Evolutionary conservation across 1,140 invertebrate species (phyloP).

Genomic region (Drosophila rufa): DNA sequence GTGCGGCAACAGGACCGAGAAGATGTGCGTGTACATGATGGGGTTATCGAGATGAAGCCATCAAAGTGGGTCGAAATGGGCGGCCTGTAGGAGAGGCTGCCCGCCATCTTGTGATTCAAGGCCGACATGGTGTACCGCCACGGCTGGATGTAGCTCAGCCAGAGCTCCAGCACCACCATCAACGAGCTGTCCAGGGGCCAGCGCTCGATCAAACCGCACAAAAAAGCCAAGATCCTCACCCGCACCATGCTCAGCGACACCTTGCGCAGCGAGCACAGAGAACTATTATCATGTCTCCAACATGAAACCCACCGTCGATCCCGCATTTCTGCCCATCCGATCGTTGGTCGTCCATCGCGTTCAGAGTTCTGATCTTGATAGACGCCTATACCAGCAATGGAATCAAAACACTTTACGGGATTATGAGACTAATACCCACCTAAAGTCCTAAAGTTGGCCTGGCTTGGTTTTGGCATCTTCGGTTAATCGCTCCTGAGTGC

Average conservation of each 20-base stretch:
- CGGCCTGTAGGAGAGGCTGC: constrained; percentile 69
- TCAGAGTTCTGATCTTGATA: neutral
- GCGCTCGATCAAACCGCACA: constrained; percentile 93
- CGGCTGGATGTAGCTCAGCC: constrained; percentile 96
- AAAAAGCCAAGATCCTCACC: constrained; percentile 93
- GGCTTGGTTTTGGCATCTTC: too few relatives aligned
- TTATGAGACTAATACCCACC: neutral
- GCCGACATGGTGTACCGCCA: constrained; percentile 34
- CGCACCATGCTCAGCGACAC: constrained; percentile 92
- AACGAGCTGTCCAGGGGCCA: constrained; percentile 98
- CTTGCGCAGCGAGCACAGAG: constrained; percentile 88
- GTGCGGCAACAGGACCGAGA: constrained; percentile 92
- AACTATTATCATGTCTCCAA: constrained; percentile 87
- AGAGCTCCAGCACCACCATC: constrained; percentile 95
- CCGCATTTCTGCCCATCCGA: too few relatives aligned
- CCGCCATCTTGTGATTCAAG: constrained; percentile 17
- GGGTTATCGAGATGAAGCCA: constrained; percentile 95
- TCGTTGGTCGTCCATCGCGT: neutral
- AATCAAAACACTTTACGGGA: neutral
- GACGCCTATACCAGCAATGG: neutral
- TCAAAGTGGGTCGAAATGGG: constrained; percentile 89
- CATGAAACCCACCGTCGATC: too few relatives aligned
- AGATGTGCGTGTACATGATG: constrained; percentile 94
- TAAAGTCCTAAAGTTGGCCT: neutral
- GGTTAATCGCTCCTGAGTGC: too few relatives aligned